Evolutionary conservation across 2,797 vertebrate genomes (phyloP), one percentile per base, ranked within the genome.

Genomic region (Lycodopsis pacificus): DNA sequence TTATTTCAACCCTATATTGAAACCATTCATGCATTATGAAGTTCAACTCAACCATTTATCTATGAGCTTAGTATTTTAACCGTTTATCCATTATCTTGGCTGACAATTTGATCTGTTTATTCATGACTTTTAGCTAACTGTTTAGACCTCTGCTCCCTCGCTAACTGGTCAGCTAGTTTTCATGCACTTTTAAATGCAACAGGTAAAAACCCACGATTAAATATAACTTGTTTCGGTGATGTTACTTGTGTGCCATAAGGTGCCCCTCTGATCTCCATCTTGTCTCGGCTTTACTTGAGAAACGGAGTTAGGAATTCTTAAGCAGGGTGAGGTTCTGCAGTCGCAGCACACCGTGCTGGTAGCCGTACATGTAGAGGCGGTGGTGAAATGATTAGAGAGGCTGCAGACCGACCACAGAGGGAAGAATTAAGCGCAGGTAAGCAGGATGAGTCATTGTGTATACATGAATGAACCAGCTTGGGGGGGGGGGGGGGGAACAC

Each of bases 361-460:
- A 71, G 83, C 71, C 82, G 63, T 57, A 73, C 67, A 66, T 53
- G 71, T 57, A 36, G 65, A 77, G 69, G 64, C 17, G 2, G 46
- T 40, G 62, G 73, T 76, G 63, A 22, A 44, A 76, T 69, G 53
- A 57, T 66, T 42, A 66, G 46, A 59, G 34, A 76, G 73, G 48
- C 76, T 78, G 73, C 80, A 76, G 69, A 65, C 58, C 46, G 49
- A 62, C 30, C 67, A 70, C 73, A 76, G 73, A 71, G 78, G 59
- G 68, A 79, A 38, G 77, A 79, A 79, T 77, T 73, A 86, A 77
- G 63, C 61, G 49, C 72, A 84, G 71, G 79, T 78, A 71, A 77
- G 34, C 49, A 64, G 65, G 58, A 62, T 72, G 71, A 88, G 80
- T 86, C 70, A 79, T 83, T 71, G 61, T 83, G 46, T 57, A 17